A percentile compares a stretch with the other conserved stretches of the same genome.
Conservation (phyloP, 2,113 vertebrate species). For the Montifringilla adamsi region DNA sequence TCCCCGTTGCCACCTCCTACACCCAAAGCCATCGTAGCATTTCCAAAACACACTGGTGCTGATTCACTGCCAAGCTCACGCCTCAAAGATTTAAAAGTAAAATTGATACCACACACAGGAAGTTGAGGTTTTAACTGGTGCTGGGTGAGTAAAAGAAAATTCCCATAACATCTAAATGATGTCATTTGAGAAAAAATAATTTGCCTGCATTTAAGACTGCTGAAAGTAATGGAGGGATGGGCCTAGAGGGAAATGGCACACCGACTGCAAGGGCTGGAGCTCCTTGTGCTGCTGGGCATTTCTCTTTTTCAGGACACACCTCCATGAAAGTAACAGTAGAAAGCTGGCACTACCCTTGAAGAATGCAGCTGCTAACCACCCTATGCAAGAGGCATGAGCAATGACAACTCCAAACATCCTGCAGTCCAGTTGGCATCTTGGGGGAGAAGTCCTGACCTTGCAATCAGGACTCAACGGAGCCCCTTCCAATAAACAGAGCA, state of each 20-base stretch:
- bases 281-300: not conserved
- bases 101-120: not conserved
- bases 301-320: not conserved
- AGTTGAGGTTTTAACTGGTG: not conserved
- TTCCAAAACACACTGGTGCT: not conserved
- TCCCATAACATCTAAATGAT: not conserved
- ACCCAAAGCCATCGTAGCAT: not conserved
- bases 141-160: not conserved
- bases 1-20: not conserved
- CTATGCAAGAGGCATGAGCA: not conserved
- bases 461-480: not conserved
- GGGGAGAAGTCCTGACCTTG: not conserved
- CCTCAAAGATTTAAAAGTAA: not conserved
- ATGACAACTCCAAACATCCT: not conserved
- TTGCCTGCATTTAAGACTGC: not conserved
- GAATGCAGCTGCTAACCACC: not conserved
- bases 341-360: not conserved
- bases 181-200: not conserved
- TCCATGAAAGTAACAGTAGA: not conserved
- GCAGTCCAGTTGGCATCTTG: accelerated
- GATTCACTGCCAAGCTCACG: not conserved
- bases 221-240: accelerated
- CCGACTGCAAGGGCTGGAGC: not conserved
- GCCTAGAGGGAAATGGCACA: not conserved
- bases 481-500: accelerated